Evolutionary conservation across 1,140 invertebrate species (phyloP).

Genomic region (Drosophila tsacasi): DNA sequence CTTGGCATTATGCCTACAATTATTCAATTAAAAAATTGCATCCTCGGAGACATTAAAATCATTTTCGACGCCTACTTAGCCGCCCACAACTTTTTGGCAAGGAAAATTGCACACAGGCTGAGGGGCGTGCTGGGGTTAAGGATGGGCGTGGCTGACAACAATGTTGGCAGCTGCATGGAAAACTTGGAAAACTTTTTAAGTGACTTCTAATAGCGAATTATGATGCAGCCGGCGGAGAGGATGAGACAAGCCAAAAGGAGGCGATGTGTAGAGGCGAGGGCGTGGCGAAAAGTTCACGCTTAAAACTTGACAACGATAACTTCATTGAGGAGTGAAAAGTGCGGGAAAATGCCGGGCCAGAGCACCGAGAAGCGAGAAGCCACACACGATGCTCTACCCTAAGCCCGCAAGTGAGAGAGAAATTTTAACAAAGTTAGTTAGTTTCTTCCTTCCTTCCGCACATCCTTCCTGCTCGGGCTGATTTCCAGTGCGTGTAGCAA

Average conservation of each 20-base stretch:
- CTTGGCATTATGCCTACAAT: conserved; percentile 38
- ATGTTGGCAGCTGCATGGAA: conserved; percentile 79
- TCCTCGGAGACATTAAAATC: conserved; percentile 59
- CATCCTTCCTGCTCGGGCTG: conserved; percentile 23
- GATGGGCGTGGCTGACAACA: conserved; percentile 68
- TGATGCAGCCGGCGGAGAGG: conserved; percentile 58
- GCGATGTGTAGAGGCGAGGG: conserved; percentile 29
- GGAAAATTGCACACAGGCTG: conserved; percentile 4
- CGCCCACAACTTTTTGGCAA: conserved; percentile 35
- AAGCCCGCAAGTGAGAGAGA: conserved; percentile 34
- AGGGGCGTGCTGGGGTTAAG: conserved; percentile 1
- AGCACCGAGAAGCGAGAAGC: background rate
- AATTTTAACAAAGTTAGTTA: conserved; percentile 81
- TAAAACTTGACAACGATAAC: conserved; percentile 79
- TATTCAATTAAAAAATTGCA: conserved; percentile 50
- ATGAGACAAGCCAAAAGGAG: conserved; percentile 7
- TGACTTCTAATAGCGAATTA: conserved; percentile 83
- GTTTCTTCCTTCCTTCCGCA: conserved; percentile 74
- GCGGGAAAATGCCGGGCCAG: conserved; percentile 28
- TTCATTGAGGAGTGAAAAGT: conserved; percentile 63
- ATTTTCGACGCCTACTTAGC: conserved; percentile 37
- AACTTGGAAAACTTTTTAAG: conserved; percentile 80
- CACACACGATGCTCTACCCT: conserved; percentile 7
- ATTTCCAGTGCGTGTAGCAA: conserved; percentile 14
- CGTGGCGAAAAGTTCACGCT: conserved; percentile 73